phyloP scores from a whole-genome alignment of 2,797 vertebrate genomes.

The Crypturellus tataupa region DNA sequence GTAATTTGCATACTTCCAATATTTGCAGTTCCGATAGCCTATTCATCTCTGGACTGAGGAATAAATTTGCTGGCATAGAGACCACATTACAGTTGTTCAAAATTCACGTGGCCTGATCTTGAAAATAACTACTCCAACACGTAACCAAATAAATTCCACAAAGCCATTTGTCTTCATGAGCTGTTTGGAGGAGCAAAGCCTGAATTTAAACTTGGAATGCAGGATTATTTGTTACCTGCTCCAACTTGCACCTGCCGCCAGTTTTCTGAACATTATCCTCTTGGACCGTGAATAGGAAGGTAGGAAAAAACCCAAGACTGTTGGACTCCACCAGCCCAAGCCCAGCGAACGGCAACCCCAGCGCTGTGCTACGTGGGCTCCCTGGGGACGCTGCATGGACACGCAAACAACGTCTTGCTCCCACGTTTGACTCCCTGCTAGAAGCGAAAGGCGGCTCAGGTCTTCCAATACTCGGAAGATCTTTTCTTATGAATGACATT shows the following conservation, averaged over 20 bases:
- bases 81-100: neutral
- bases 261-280: neutral
- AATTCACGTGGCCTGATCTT: neutral
- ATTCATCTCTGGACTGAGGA: neutral
- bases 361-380: neutral
- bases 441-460: neutral
- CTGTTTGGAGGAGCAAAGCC: neutral
- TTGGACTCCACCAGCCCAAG: neutral
- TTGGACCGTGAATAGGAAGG: neutral
- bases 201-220: fast-evolving
- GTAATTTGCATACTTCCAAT: neutral
- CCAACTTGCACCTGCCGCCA: neutral
- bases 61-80: neutral
- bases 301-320: neutral
- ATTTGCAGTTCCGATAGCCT: neutral
- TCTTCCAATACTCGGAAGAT: neutral
- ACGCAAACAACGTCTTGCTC: fast-evolving
- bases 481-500: neutral
- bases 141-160: neutral
- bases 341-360: neutral
- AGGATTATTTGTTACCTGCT: neutral
- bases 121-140: neutral
- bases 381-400: neutral
- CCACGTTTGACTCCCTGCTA: neutral
- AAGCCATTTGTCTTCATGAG: neutral